These are phyloP conservation scores for Orchesella flavescens DNA, from an alignment of 2,888 invertebrate genomes.

Conservation along the genomic window DNA sequence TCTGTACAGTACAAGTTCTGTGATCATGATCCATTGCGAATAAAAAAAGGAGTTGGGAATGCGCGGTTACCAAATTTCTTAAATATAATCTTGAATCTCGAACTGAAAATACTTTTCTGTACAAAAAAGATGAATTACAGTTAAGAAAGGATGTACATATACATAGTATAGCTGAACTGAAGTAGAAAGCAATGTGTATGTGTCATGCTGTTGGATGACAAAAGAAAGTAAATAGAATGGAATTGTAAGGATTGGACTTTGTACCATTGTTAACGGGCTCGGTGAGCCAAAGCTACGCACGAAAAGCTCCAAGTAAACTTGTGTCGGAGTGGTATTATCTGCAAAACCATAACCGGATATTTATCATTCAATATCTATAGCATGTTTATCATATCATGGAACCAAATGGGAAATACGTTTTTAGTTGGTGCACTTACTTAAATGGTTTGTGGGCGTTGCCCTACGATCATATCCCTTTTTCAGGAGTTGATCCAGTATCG, in stretches of 20 bases:
- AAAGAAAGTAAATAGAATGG: too few relatives aligned
- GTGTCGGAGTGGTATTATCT: slow-evolving; percentile 73
- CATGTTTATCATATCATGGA: not conserved
- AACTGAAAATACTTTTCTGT: too few relatives aligned
- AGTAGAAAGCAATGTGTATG: too few relatives aligned
- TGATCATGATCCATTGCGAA: not conserved
- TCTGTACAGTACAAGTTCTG: not conserved
- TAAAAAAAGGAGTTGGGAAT: too few relatives aligned
- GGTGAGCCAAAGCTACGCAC: slow-evolving; percentile 74
- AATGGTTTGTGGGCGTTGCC: slow-evolving; percentile 75
- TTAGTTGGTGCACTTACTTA: slow-evolving; percentile 73
- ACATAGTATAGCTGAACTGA: too few relatives aligned
- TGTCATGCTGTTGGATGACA: too few relatives aligned
- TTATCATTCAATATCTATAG: not conserved
- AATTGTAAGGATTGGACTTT: too few relatives aligned
- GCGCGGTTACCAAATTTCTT: too few relatives aligned
- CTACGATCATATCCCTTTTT: slow-evolving; percentile 75
- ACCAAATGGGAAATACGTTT: not conserved
- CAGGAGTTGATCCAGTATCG: slow-evolving; percentile 74
- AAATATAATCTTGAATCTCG: too few relatives aligned
- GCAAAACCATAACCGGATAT: slow-evolving; percentile 7
- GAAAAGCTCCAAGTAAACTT: slow-evolving; percentile 75
- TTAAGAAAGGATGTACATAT: too few relatives aligned
- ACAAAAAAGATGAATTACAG: too few relatives aligned
- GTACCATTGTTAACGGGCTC: too few relatives aligned